Evolutionary conservation across 2,888 invertebrate genomes (phyloP).

Genomic region (Xestia c-nigrum): DNA sequence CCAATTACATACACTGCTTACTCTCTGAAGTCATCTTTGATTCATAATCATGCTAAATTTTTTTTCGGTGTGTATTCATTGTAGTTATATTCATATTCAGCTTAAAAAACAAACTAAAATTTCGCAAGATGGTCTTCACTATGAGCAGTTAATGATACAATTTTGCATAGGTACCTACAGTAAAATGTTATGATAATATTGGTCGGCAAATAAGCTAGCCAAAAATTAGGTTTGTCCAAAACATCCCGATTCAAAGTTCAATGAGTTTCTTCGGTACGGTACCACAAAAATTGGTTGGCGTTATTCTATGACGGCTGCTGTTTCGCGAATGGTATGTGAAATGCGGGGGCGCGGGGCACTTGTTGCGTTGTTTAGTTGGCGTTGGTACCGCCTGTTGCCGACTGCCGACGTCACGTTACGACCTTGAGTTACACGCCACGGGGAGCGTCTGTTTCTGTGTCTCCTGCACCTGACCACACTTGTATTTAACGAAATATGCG

Average conservation of each 20-base stretch:
- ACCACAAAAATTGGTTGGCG: conserved; percentile 55
- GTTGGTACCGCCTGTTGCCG: conserved; percentile 84
- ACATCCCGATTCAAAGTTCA: conserved; percentile 43
- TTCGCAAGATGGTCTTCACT: conserved; percentile 9
- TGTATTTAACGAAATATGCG: conserved; percentile 7
- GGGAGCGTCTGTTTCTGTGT: conserved; percentile 74
- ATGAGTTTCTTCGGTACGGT: conserved; percentile 36
- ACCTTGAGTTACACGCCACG: conserved; percentile 81
- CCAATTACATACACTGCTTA: conserved; percentile 32
- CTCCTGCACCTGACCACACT: conserved; percentile 62
- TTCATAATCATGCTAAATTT: conserved; percentile 8
- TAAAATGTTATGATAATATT: background rate
- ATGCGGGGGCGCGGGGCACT: conserved; percentile 85
- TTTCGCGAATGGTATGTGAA: conserved; percentile 81
- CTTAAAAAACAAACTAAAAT: conserved; percentile 7
- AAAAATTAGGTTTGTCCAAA: conserved; percentile 10
- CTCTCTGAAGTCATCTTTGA: conserved; percentile 19
- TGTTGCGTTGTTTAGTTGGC: conserved; percentile 89
- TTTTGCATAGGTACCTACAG: background rate
- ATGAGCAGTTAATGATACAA: background rate
- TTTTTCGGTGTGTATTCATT: background rate
- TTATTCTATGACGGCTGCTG: conserved; percentile 75
- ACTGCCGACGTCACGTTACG: conserved; percentile 83
- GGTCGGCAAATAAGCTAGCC: background rate
- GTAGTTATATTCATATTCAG: background rate